Evolutionary conservation across 1,140 invertebrate genomes (phyloP).

Genomic region (Anoplolepis gracilipes): DNA sequence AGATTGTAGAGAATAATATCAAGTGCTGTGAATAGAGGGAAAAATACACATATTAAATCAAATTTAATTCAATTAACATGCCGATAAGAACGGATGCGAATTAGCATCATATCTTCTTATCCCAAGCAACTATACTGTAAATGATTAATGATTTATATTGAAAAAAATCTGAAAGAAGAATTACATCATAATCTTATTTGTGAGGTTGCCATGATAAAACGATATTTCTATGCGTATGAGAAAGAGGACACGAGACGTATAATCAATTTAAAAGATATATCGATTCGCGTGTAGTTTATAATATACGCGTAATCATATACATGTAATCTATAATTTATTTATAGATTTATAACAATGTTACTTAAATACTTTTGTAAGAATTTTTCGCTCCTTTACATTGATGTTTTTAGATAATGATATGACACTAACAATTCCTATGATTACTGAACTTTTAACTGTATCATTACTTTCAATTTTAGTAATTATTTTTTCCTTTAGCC

Average conservation of each 20-base stretch:
- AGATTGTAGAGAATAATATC: conserved; percentile 65
- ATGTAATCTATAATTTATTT: conserved; percentile 21
- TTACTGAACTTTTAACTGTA: background rate
- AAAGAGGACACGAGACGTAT: background rate
- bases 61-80: conserved; percentile 69
- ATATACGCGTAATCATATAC: too few species aligned
- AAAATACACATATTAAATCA: conserved; percentile 67
- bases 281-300: conserved; percentile 44
- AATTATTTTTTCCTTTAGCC: background rate
- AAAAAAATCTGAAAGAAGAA: conserved; percentile 34
- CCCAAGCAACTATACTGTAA: conserved; percentile 61
- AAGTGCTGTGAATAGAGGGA: conserved; percentile 81
- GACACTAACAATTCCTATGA: background rate
- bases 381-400: conserved; percentile 15
- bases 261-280: background rate
- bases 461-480: background rate
- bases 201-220: conserved; percentile 51
- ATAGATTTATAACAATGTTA: conserved; percentile 63
- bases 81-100: conserved; percentile 4
- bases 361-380: conserved; percentile 72
- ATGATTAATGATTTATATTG: conserved; percentile 72
- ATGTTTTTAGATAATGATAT: conserved; percentile 9
- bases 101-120: conserved; percentile 32
- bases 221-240: conserved; percentile 49
- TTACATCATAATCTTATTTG: conserved; percentile 56